These are phyloP conservation scores for Platycheirus rosarum DNA, from an alignment of 2,888 invertebrate species.

Conservation along the genomic window DNA sequence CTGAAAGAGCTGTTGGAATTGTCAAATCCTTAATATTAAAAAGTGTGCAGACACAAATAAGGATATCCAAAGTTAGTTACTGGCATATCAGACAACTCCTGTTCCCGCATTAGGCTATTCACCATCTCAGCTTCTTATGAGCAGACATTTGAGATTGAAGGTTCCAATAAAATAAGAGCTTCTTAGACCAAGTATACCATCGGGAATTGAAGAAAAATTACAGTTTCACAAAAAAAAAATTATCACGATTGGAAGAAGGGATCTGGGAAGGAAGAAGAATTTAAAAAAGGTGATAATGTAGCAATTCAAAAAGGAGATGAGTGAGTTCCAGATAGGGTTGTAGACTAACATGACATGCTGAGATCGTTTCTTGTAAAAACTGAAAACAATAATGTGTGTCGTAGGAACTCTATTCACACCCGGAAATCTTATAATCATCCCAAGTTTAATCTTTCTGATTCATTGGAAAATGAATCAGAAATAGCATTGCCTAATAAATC, in stretches of 20 bases:
- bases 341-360: no score
- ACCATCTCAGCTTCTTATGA: not conserved
- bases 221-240: not conserved
- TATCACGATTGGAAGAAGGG: not conserved
- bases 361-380: not conserved
- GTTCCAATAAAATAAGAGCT: not conserved
- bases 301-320: not conserved
- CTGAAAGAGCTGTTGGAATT: no score
- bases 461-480: not conserved
- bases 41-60: no score
- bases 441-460: not conserved
- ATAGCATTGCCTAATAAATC: not conserved
- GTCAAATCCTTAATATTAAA: no score
- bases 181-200: not conserved
- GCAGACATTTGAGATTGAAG: not conserved
- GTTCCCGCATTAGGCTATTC: not conserved
- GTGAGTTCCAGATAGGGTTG: not conserved
- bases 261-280: not conserved
- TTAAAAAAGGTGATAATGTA: not conserved
- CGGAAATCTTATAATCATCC: not conserved
- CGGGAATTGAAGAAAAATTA: not conserved
- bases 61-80: no score
- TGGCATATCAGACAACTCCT: no score
- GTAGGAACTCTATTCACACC: constrained; percentile 3
- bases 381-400: not conserved